Evolutionary conservation across 2,888 invertebrate genomes (phyloP), one percentile per base, ranked within the genome.

Genomic region (Autographa gamma): DNA sequence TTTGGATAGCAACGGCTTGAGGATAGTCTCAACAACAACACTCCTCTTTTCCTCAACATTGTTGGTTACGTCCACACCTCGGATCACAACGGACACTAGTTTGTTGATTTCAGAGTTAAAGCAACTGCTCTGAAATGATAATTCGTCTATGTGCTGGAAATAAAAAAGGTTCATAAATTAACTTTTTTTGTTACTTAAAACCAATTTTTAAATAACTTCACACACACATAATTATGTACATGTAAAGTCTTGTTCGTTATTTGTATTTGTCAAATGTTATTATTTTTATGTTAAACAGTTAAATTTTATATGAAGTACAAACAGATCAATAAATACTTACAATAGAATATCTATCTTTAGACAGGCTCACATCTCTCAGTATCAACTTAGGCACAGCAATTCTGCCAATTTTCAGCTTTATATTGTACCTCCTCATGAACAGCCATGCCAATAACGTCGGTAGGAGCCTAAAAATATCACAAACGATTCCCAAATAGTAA

Each of bases 51-150:
- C 94, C 73, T 96, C 96, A 60, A 97, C 97, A 93, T 98, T 97
- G 90, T 98, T 98, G 84, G 98, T 98, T 69, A 98, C 96, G 77
- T 98, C 96, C 4, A 98, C 97, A 88, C 98, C 98, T 75, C 97
- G 96, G 79, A 98, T 97, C n/a, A 98, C 97, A 25, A 98, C 97
- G 4, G 98, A 98, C 5, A 98, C 94, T 16, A 98, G 92, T 90
- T 98, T 98, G 31, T 98, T 98, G 66, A 98, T 97, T 83, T 98
- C 98, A 1, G 98, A 98, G 90, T 98, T 98, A 82, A 98, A 97
- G 88, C 98, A 97, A 92, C 98, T 98, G 89, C 98, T 98, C 67
- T 98, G 97, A 80, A 98, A 96, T 77, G 98, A 97, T 82, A 98
- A 96, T 91, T 98, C 98, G 86, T 98, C 97, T 73, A 98, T 97